phyloP scores from a whole-genome alignment of 2,888 invertebrate species.

The Melipona bicolor region DNA sequence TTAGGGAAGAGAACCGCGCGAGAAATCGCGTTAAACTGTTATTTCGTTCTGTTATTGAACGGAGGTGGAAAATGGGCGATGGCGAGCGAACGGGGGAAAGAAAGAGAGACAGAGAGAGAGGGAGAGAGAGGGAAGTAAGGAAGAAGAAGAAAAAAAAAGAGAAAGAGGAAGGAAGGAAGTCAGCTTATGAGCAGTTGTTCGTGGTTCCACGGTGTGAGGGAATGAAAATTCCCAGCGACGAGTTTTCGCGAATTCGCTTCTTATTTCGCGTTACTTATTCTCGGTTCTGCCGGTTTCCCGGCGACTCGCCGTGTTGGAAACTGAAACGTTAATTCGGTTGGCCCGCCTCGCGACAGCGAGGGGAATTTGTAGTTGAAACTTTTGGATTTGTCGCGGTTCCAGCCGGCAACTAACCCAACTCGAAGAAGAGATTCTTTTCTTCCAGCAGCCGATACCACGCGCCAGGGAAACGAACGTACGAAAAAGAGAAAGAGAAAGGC shows the following conservation, averaged over 20 bases:
- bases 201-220: conserved; percentile 4
- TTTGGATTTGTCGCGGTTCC: conserved; percentile 39
- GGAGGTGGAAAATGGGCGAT: conserved; percentile 31
- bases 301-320: background rate
- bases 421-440: conserved; percentile 16
- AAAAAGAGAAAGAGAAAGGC: no score
- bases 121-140: no score
- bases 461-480: background rate
- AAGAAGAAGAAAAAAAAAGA: no score
- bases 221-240: conserved; percentile 50
- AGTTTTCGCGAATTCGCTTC: conserved; percentile 27
- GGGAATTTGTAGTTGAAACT: conserved; percentile 55
- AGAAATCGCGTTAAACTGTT: conserved; percentile 26
- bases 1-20: background rate
- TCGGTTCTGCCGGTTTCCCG: background rate
- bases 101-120: no score
- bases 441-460: background rate
- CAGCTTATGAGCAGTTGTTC: conserved; percentile 39
- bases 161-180: no score
- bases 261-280: conserved; percentile 51
- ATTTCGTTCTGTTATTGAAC: conserved; percentile 33
- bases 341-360: conserved; percentile 38
- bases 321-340: conserved; percentile 56
- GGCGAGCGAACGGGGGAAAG: background rate
- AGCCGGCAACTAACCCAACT: conserved; percentile 31